Percentiles rank a stretch among this genome's conserved stretches.
These are phyloP conservation scores for Branchellion lobata DNA, from an alignment of 2,888 invertebrate genomes.

Conservation along the genomic window DNA sequence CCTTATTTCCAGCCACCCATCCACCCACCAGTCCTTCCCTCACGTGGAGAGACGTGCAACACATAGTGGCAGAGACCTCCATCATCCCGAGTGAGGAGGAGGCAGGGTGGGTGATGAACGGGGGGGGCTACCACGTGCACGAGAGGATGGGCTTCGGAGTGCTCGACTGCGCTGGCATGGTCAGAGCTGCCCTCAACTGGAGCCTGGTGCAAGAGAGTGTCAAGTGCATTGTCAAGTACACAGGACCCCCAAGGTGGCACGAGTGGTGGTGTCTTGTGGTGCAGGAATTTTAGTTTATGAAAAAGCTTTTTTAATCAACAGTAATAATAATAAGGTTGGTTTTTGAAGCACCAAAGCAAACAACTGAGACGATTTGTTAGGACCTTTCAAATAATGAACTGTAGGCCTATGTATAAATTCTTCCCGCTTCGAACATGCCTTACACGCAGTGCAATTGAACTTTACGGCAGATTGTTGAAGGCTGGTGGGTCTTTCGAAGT, in stretches of 20 bases:
- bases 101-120: slow-evolving; percentile 65
- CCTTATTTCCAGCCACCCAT: too few relatives aligned
- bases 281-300: background rate
- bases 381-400: too few relatives aligned
- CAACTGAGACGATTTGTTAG: too few relatives aligned
- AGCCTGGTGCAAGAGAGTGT: slow-evolving; percentile 59
- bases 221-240: slow-evolving; percentile 54
- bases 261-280: background rate
- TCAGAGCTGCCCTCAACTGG: slow-evolving; percentile 59
- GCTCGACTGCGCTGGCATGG: slow-evolving; percentile 60
- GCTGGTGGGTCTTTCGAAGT: slow-evolving; percentile 46
- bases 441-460: too few relatives aligned
- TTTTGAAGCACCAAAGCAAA: too few relatives aligned
- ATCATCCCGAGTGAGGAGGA: slow-evolving; percentile 61
- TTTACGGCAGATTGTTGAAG: slow-evolving; percentile 49
- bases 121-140: slow-evolving; percentile 58
- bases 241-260: slow-evolving; percentile 33
- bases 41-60: slow-evolving; percentile 62
- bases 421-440: too few relatives aligned
- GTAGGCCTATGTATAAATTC: too few relatives aligned
- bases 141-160: slow-evolving; percentile 60
- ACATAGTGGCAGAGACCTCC: slow-evolving; percentile 58
- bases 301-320: background rate
- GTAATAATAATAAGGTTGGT: background rate
- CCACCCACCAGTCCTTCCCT: slow-evolving; percentile 55